Evolutionary conservation across 2,797 vertebrate genomes (phyloP).

Genomic region (Lacerta agilis): DNA sequence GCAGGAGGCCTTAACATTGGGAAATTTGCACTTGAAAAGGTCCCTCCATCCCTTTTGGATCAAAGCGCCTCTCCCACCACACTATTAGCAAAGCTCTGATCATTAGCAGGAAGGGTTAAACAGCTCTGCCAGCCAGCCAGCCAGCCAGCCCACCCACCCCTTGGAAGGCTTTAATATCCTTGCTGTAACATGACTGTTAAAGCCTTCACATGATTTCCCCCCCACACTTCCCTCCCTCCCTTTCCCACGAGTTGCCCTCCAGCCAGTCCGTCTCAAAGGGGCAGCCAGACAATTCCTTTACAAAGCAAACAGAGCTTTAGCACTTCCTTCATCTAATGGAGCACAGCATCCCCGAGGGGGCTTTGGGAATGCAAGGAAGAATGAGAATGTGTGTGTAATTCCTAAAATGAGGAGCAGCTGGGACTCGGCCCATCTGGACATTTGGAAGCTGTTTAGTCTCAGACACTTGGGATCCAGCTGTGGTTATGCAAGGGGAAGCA

Average conservation of each 20-base stretch:
- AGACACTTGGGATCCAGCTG: background rate
- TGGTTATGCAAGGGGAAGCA: background rate
- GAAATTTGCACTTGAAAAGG: slow-evolving; percentile 72
- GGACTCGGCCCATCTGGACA: background rate
- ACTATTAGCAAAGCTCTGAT: slow-evolving; percentile 65
- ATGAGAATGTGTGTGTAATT: background rate
- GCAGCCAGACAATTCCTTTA: slow-evolving; percentile 56
- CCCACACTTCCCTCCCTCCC: slow-evolving; percentile 3
- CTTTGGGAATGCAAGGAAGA: slow-evolving; percentile 28
- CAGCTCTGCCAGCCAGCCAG: slow-evolving; percentile 53
- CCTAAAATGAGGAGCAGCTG: background rate
- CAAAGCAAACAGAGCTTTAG: slow-evolving; percentile 56
- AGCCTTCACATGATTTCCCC: slow-evolving; percentile 40
- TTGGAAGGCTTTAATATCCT: slow-evolving; percentile 52
- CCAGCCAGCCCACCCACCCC: slow-evolving; percentile 41
- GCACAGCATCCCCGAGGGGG: slow-evolving; percentile 32
- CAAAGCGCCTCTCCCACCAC: slow-evolving; percentile 63
- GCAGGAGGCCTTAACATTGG: slow-evolving; percentile 23
- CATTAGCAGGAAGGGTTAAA: slow-evolving; percentile 65
- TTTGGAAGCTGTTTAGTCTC: background rate
- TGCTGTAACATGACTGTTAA: slow-evolving; percentile 56
- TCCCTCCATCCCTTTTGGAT: slow-evolving; percentile 58
- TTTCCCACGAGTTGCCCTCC: slow-evolving; percentile 52
- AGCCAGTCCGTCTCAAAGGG: slow-evolving; percentile 50
- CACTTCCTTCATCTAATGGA: slow-evolving; percentile 27